Percentiles rank a stretch among this genome's conserved stretches.
Conservation (phyloP, 2,113 vertebrate genomes). For the Pachyramphus minor region DNA sequence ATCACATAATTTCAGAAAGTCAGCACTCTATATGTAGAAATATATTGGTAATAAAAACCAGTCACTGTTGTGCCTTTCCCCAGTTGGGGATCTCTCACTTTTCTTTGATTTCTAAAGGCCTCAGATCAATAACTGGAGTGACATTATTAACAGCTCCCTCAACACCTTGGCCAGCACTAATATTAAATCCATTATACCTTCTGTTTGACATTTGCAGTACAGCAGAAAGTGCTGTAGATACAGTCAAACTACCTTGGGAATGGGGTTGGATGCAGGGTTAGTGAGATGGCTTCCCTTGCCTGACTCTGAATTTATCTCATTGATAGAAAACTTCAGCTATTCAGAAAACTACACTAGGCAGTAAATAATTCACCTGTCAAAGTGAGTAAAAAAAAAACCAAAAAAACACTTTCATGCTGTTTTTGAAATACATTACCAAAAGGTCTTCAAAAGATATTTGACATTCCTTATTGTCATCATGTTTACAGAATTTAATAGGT, state of each 20-base stretch:
- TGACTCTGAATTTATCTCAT: slow-evolving; percentile 72
- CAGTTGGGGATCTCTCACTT: slow-evolving; percentile 74
- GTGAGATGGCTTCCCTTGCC: slow-evolving; percentile 68
- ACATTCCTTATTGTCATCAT: slow-evolving; percentile 44
- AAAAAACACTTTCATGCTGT: neutral
- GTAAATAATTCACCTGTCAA: slow-evolving; percentile 61
- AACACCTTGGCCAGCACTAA: slow-evolving; percentile 80
- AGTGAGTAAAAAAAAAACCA: neutral
- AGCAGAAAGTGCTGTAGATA: slow-evolving; percentile 78
- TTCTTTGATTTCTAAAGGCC: slow-evolving; percentile 80
- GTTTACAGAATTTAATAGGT: slow-evolving; percentile 48
- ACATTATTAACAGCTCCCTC: slow-evolving; percentile 85
- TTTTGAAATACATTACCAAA: slow-evolving; percentile 61
- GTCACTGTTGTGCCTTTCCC: slow-evolving; percentile 75
- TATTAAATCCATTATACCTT: slow-evolving; percentile 80
- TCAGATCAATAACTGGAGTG: slow-evolving; percentile 81
- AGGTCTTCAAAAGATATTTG: slow-evolving; percentile 42
- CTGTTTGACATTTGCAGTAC: slow-evolving; percentile 78
- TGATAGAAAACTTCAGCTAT: slow-evolving; percentile 69
- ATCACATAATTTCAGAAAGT: slow-evolving; percentile 75
- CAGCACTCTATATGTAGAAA: slow-evolving; percentile 74
- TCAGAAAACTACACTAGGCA: slow-evolving; percentile 23
- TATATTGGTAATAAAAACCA: slow-evolving; percentile 78
- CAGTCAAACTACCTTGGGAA: slow-evolving; percentile 76
- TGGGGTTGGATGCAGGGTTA: slow-evolving; percentile 66